These are phyloP conservation scores for Tetraodon nigroviridis DNA, from an alignment of 2,113 vertebrate species.

Conservation along the genomic window DNA sequence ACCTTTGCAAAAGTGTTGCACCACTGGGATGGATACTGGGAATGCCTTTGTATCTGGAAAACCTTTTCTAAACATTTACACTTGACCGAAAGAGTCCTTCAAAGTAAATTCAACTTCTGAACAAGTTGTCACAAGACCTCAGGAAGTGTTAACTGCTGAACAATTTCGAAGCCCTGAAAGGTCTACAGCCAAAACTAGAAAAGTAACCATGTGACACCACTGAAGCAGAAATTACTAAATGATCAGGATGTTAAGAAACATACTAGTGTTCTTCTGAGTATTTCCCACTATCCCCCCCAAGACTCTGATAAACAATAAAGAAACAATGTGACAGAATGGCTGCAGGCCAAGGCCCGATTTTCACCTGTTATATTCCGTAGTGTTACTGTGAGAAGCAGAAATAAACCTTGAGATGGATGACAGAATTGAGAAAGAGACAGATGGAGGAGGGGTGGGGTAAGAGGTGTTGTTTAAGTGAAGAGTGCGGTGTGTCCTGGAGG, in stretches of 20 bases:
- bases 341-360: constrained; percentile 40
- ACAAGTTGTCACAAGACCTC: no score
- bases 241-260: not conserved
- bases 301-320: constrained; percentile 25
- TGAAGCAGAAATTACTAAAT: no score
- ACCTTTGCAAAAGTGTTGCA: no score
- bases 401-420: constrained; percentile 47
- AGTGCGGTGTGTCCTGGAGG: constrained; percentile 67
- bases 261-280: constrained; percentile 21
- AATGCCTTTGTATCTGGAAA: no score
- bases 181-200: no score
- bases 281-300: constrained; percentile 16
- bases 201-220: no score
- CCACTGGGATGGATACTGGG: no score
- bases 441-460: constrained; percentile 50
- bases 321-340: constrained; percentile 37
- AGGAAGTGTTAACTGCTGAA: no score
- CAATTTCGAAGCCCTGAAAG: no score
- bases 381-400: constrained; percentile 30
- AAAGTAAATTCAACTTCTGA: no score
- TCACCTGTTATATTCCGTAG: constrained; percentile 43
- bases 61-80: no score
- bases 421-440: constrained; percentile 25
- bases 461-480: constrained; percentile 63
- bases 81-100: no score